A percentile compares a stretch with the other conserved stretches of the same genome.
phyloP scores from a whole-genome alignment of 2,797 vertebrate genomes.

The Ctenosaura bakeri region DNA sequence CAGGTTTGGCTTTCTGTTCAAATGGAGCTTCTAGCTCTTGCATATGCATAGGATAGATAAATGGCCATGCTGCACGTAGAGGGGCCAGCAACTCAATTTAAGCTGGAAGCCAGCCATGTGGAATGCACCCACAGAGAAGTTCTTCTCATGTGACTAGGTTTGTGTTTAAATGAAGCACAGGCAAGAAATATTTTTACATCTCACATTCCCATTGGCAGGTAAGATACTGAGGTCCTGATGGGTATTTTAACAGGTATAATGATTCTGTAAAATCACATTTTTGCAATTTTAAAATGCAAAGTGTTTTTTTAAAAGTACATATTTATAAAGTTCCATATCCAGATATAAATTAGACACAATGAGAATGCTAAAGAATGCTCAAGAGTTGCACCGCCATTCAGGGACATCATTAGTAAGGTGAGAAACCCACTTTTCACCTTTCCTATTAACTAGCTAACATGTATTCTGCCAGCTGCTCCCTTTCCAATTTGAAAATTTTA shows the following conservation, averaged over 20 bases:
- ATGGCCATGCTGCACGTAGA: not conserved
- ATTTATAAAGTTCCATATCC: constrained; percentile 3
- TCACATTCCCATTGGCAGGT: not conserved
- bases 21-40: not conserved
- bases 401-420: constrained; percentile 10
- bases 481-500: constrained; percentile 31
- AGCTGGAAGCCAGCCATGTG: not conserved
- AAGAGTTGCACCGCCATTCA: not conserved
- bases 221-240: not conserved
- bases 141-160: not conserved
- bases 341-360: not conserved
- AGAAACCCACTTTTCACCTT: not conserved
- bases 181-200: not conserved
- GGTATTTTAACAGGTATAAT: not conserved
- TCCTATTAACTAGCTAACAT: not conserved
- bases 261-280: constrained; percentile 1
- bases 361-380: not conserved
- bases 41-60: not conserved
- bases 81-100: not conserved
- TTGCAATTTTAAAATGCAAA: not conserved
- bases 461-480: constrained; percentile 10
- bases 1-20: not conserved
- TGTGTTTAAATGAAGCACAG: constrained; percentile 4
- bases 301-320: not conserved
- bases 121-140: not conserved